These are phyloP conservation scores for Venturia canescens DNA, from an alignment of 1,140 invertebrate species.

Conservation along the genomic window DNA sequence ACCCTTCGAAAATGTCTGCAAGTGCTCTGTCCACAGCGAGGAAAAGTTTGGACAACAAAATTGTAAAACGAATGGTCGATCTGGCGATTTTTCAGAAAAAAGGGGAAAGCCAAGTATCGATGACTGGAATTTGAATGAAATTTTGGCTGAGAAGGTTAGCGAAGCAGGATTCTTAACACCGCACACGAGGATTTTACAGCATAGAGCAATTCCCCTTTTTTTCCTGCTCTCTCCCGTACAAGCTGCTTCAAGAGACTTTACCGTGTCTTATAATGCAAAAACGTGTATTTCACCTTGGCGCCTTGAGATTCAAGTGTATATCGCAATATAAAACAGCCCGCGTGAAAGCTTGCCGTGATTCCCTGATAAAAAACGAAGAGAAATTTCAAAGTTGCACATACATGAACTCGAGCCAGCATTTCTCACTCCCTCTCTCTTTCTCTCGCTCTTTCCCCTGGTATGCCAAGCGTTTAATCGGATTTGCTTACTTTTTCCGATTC, in stretches of 20 bases:
- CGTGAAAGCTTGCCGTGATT: neutral
- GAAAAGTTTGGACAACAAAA: too few species aligned
- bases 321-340: conserved; percentile 6
- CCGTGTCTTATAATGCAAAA: conserved; percentile 26
- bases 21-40: too few species aligned
- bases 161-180: neutral
- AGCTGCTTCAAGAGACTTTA: conserved; percentile 4
- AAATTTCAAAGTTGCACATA: too few species aligned
- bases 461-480: conserved; percentile 54
- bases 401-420: too few species aligned
- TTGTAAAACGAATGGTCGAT: too few species aligned
- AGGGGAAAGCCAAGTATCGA: too few species aligned
- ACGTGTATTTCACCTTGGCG: conserved; percentile 20
- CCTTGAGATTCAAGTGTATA: conserved; percentile 11
- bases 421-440: neutral
- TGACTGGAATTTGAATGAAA: too few species aligned
- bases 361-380: too few species aligned
- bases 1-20: too few species aligned
- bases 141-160: too few species aligned
- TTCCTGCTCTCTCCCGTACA: too few species aligned
- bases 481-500: conserved; percentile 42
- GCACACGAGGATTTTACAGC: conserved; percentile 12
- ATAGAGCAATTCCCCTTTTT: neutral
- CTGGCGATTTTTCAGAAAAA: too few species aligned
- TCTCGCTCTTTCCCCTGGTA: conserved; percentile 8